These are phyloP conservation scores for Ophiodon elongatus DNA, from an alignment of 2,113 vertebrate genomes.

Conservation along the genomic window DNA sequence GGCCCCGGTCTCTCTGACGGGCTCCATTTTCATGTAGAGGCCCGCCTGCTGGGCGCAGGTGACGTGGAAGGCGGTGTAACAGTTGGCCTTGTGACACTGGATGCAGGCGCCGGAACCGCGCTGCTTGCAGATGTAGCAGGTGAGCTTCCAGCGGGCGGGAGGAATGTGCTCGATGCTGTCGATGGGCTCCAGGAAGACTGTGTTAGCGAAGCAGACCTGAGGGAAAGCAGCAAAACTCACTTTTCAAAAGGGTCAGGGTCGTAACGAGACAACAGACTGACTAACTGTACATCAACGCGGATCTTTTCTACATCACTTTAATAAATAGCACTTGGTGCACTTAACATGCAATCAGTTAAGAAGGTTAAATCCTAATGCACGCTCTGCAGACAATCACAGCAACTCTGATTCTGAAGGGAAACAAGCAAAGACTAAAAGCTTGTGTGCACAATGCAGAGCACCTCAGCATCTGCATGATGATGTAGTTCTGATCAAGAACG, in stretches of 20 bases:
- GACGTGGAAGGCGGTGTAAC: constrained; percentile 98
- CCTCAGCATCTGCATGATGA: background rate
- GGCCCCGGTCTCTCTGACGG: constrained; percentile 94
- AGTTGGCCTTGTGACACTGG: constrained; percentile 99
- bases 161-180: constrained; percentile 99
- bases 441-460: no score
- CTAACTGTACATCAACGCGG: background rate
- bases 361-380: background rate
- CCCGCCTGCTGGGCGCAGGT: constrained; percentile 98
- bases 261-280: background rate
- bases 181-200: constrained; percentile 98
- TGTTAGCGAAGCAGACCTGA: constrained; percentile 98
- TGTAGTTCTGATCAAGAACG: background rate
- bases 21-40: constrained; percentile 99
- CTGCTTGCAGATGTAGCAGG: constrained; percentile 99
- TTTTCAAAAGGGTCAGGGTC: background rate
- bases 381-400: background rate
- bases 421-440: background rate
- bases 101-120: constrained; percentile 97
- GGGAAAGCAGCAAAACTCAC: background rate
- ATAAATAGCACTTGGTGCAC: background rate
- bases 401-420: background rate
- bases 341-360: background rate
- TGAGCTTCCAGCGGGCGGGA: constrained; percentile 97
- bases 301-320: background rate